Base-by-base conservation (phyloP, 1,140 invertebrate genomes). In the Aphidius ervi region DNA sequence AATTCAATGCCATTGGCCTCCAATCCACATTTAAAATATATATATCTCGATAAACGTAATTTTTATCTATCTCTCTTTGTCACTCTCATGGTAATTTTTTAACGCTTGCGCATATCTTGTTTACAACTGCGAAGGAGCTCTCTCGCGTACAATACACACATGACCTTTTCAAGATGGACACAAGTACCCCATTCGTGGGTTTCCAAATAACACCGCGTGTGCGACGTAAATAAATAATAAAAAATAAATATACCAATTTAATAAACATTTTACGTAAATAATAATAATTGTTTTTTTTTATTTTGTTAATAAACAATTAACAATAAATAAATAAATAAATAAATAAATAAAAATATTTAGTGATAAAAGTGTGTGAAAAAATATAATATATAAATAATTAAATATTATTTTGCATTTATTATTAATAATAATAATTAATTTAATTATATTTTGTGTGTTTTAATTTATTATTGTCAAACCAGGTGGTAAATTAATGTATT, bases 121-220 rank as follows among this genome's bases (percentile, higher is more conserved):
- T 80, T 80, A 80, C 78, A 80, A 80, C 75, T 78, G 76, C 76
- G 71, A 74, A 78, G 75, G 37, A 41, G 40, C 52, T 54, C 10
- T 42, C 10, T 40, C 70, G 71, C 55, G 46, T 69, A 70, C 68
- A 69, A 70, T 69, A 78, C 75, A 70, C 70, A 79, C 75, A 80
- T 79, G 78, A 80, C 78, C 78, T 80, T 80, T 80, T 74, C 76
- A 80, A 79, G 72, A 79, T 78, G 77, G 77, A 78, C 69, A 75
- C 73, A 71, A 78, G 52, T 54, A 40, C 39, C 40, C 52, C 52
- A n/a, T 54, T 54, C 42, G 52, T 31, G 23, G 68, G 68, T 68
- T 66, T 68, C 70, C 70, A 69, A 68, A 56, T 48, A 56, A 65
- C 67, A 69, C 63, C 64, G 65, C 69, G 72, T 66, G 65, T 73